Conservation (phyloP, 2,888 invertebrate species). For the Drosophila prolongata region DNA sequence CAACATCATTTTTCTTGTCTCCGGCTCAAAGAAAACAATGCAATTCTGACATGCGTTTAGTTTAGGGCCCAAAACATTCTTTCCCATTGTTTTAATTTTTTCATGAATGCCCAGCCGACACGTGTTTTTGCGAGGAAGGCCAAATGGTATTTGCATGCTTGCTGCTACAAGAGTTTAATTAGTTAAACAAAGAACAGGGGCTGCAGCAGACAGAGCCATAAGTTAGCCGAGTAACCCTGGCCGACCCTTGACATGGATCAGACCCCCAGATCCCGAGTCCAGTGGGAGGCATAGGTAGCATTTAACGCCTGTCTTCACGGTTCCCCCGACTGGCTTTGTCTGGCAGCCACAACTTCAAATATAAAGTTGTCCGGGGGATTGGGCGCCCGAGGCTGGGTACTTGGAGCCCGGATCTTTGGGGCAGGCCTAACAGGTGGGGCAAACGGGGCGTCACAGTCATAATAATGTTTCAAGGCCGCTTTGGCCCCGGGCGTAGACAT, state of each 20-base stretch:
- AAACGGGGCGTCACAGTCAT: slow-evolving; percentile 56
- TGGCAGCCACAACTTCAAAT: slow-evolving; percentile 75
- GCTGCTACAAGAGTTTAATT: slow-evolving; percentile 69
- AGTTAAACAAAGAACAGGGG: slow-evolving; percentile 53
- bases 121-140: slow-evolving; percentile 26
- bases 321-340: slow-evolving; percentile 41
- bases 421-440: slow-evolving; percentile 33
- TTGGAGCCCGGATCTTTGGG: slow-evolving; percentile 10
- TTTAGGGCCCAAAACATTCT: slow-evolving; percentile 34
- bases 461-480: slow-evolving; percentile 78
- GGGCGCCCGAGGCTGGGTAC: neutral
- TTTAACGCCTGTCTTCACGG: slow-evolving; percentile 58
- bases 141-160: slow-evolving; percentile 58
- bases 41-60: slow-evolving; percentile 56
- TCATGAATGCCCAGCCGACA: neutral
- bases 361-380: slow-evolving; percentile 47
- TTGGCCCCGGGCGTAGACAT: slow-evolving; percentile 52
- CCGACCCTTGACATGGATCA: slow-evolving; percentile 52
- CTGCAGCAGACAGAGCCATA: slow-evolving; percentile 13
- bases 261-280: slow-evolving; percentile 31
- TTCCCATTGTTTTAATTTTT: slow-evolving; percentile 9
- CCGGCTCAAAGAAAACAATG: slow-evolving; percentile 47
- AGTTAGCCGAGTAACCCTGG: slow-evolving; percentile 25
- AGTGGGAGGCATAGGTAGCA: slow-evolving; percentile 58
- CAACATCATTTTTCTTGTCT: slow-evolving; percentile 73